Base-by-base conservation (phyloP, 1,140 invertebrate species). In the Rhagoletis pomonella region DNA sequence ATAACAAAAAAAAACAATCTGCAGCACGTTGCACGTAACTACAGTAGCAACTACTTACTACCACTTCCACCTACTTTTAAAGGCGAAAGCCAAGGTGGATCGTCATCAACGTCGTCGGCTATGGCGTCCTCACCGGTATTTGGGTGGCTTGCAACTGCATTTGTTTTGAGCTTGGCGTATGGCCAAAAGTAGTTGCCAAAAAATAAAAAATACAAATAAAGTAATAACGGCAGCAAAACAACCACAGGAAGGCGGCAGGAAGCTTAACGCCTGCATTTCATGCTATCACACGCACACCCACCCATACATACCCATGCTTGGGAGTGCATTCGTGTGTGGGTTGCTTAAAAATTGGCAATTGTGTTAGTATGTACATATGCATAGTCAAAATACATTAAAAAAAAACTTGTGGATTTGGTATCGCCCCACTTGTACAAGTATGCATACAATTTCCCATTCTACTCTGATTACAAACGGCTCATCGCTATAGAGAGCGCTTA, bases 71-170 rank as follows among this genome's bases (percentile, higher is more conserved):
- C 67, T 44, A 17, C 47, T 55, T 81, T 55, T 19, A 55, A 55
- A 81, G 73, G 47, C 73, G 73, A 55, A 55, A 81, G 73, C 73
- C n/a, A 81, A 55, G 44, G 73, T 81, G 73, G 44, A 42, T 73
- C 69, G 39, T 67, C 67, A 17, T 69, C 12, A 42, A 17, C 42
- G 4, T 81, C 47, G n/a, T 81, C 29, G 29, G 29, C 29, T 29
- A 29, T 29, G 29, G 29, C 29, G 29, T 29, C 29, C 29, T 29
- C 73, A 19, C 6, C n/a, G 73, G 73, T 81, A 55, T 81, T 81
- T 81, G 73, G 59, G 58, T 86, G 84, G 60, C 39, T 86, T 59
- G 81, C 81, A 19, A n/a, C 77, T n/a, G 81, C 50, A 85, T 55
- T 58, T 86, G 59, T 10, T 9, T 64, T 42, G 29, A 86, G 39